A percentile compares a stretch with the other conserved stretches of the same genome.
These are phyloP conservation scores for Drosophila anomalata DNA, from an alignment of 2,888 invertebrate genomes.

Conservation along the genomic window DNA sequence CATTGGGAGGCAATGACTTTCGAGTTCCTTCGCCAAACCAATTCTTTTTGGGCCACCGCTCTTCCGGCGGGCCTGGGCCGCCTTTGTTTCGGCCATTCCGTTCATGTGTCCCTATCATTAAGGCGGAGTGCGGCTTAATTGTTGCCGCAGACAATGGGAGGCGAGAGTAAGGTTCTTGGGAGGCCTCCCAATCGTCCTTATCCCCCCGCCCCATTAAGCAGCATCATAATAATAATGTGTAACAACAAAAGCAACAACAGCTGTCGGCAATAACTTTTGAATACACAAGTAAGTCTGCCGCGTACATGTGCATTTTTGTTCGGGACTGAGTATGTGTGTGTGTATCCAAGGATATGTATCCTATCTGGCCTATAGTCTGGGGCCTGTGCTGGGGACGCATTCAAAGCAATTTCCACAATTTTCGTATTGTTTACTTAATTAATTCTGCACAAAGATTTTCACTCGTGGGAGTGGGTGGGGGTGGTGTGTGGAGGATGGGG, in stretches of 20 bases:
- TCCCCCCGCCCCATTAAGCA: constrained; percentile 61
- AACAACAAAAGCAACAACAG: constrained; percentile 60
- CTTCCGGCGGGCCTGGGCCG: background rate
- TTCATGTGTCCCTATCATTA: constrained; percentile 59
- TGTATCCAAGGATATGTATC: background rate
- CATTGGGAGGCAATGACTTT: too few relatives aligned
- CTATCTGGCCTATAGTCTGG: background rate
- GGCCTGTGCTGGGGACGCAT: constrained; percentile 66
- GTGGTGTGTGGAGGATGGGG: background rate
- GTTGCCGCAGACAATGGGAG: constrained; percentile 53
- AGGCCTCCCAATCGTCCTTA: background rate
- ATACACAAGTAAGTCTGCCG: constrained; percentile 11
- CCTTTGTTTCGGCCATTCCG: constrained; percentile 42
- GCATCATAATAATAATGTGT: constrained; percentile 76
- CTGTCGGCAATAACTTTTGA: constrained; percentile 65
- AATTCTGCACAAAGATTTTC: constrained; percentile 77
- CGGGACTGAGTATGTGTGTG: constrained; percentile 12
- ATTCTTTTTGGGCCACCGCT: constrained; percentile 3
- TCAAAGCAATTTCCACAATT: constrained; percentile 77
- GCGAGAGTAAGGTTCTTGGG: background rate
- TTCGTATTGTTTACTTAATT: constrained; percentile 78
- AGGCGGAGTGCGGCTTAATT: constrained; percentile 64
- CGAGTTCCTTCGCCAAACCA: too few relatives aligned
- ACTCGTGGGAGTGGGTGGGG: constrained; percentile 45
- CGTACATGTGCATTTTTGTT: background rate